Evolutionary conservation across 2,797 vertebrate genomes (phyloP), one percentile per base, ranked within the genome.

Genomic region (Petrocephalus schoutedeni): DNA sequence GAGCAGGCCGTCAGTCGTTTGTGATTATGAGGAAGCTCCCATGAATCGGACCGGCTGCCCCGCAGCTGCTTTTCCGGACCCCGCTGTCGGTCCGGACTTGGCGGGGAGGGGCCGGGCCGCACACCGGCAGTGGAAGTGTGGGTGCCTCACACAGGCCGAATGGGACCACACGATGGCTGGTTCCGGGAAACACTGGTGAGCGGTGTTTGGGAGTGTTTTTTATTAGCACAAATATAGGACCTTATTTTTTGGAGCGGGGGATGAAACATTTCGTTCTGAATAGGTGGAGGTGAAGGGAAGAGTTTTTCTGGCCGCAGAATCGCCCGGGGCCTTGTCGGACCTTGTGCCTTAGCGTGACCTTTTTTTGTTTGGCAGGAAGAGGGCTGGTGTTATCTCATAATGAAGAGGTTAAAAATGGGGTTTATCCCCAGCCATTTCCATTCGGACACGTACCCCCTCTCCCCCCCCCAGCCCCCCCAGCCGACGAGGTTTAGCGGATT

Each of bases 61-160:
- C 1, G 64, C 86, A 56, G 87, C 4, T 51, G n/a, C 90, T 88
- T 89, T 87, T 91, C 90, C 89, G 89, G 87, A 90, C 89, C 89
- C 59, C 21, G 89, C 90, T 89, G 87, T 10, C n/a, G 0, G 21
- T 3, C 41, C 3, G 41, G 41, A 3, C 41, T 54, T n/a, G 80
- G n/a, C 16, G 19, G 10, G 80, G 6, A 21, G 41, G 77, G 36
- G 45, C 41, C 9, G 41, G 41, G 19, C 45, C 3, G 3, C 83
- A 12, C n/a, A 3, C n/a, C 12, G n/a, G 6, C 49, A 51, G 49
- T 21, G 9, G 82, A 84, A 41, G 19, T 14, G 45, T 9, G n/a
- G 41, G 49, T 51, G 19, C 6, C 41, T 45, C 3, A 4, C 41
- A 3, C 41, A 45, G 41, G 41, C 41, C 41, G 3, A 45, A 3